phyloP scores from a whole-genome alignment of 1,140 invertebrate genomes.

The Mamestra configurata region DNA sequence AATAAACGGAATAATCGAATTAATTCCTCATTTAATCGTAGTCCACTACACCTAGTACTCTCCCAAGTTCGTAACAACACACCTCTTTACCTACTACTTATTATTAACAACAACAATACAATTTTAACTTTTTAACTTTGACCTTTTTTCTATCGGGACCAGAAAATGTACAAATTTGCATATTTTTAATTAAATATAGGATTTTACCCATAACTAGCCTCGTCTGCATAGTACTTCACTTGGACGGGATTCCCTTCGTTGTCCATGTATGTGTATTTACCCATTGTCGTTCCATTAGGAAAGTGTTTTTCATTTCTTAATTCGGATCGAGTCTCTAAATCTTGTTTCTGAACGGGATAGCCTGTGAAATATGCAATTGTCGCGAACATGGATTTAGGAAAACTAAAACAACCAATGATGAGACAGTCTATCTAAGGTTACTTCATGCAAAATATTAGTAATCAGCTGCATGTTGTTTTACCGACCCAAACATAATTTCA shows the following conservation, averaged over 20 bases:
- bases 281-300: conserved; percentile 90
- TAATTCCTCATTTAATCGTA: background rate
- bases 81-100: no score
- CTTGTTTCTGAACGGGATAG: conserved; percentile 54
- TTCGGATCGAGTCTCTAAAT: conserved; percentile 49
- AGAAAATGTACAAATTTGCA: background rate
- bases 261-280: conserved; percentile 90
- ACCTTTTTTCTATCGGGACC: background rate
- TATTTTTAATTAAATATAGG: background rate
- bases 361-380: conserved; percentile 36
- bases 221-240: conserved; percentile 90
- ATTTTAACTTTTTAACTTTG: no score
- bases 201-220: conserved; percentile 89
- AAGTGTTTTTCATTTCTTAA: conserved; percentile 88
- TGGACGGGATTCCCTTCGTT: conserved; percentile 90
- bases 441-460: background rate
- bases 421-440: background rate
- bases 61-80: background rate
- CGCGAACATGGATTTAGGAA: background rate
- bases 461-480: no score
- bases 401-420: no score
- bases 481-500: no score
- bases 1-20: no score
- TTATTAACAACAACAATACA: no score
- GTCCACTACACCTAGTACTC: background rate